Evolutionary conservation across 2,888 invertebrate species (phyloP).

Genomic region (Erebia ligea): DNA sequence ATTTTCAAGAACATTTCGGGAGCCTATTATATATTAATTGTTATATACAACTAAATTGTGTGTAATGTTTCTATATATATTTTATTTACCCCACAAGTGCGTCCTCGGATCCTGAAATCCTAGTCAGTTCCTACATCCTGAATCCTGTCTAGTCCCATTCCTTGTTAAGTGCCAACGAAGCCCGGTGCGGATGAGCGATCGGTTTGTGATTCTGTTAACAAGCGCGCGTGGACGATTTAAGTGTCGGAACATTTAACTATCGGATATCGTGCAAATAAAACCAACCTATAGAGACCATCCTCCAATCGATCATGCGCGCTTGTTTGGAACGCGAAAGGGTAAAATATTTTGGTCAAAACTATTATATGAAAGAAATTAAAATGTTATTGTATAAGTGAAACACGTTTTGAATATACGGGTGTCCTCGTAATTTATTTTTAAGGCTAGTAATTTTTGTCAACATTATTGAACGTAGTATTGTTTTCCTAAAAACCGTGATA

Average conservation of each 20-base stretch:
- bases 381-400: slow-evolving; percentile 70
- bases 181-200: slow-evolving; percentile 59
- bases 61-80: slow-evolving; percentile 51
- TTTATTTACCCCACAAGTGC: slow-evolving; percentile 46
- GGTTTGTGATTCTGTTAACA: slow-evolving; percentile 28
- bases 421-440: slow-evolving; percentile 77
- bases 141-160: slow-evolving; percentile 78
- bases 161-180: slow-evolving; percentile 79
- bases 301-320: slow-evolving; percentile 3
- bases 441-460: slow-evolving; percentile 77
- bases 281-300: neutral
- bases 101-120: slow-evolving; percentile 61
- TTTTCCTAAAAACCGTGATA: slow-evolving; percentile 81
- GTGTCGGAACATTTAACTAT: neutral
- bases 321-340: slow-evolving; percentile 24
- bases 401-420: slow-evolving; percentile 71
- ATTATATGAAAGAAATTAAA: slow-evolving; percentile 50
- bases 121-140: slow-evolving; percentile 64
- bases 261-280: neutral
- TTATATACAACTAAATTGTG: slow-evolving; percentile 48
- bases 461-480: slow-evolving; percentile 71
- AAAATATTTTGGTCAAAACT: slow-evolving; percentile 49
- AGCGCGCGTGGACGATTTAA: slow-evolving; percentile 2
- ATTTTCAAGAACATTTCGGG: slow-evolving; percentile 30
- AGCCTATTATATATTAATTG: slow-evolving; percentile 43